Percentiles rank a stretch among this genome's conserved stretches.
Conservation (phyloP, 23 tunicate species). For the Halocynthia aurantium region DNA sequence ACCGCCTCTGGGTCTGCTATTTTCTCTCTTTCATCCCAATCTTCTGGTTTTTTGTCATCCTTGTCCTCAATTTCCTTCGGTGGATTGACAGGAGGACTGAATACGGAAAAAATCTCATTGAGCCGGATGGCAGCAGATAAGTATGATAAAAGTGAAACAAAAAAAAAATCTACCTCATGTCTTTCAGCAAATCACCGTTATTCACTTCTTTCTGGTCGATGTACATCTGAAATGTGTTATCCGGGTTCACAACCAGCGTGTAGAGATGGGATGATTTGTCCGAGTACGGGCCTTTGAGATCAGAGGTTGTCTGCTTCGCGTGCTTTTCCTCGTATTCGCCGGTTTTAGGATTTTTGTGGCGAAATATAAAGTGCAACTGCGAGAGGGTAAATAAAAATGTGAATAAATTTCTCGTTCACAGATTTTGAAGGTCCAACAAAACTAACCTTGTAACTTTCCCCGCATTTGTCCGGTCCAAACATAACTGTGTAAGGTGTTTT, state of each 20-base stretch:
- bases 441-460: slow-evolving; percentile 88
- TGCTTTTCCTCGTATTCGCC: slow-evolving; percentile 88
- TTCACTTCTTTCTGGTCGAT: slow-evolving; percentile 67
- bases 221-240: slow-evolving; percentile 61
- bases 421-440: not conserved
- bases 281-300: slow-evolving; percentile 51
- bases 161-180: slow-evolving; percentile 47
- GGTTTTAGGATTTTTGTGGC: slow-evolving; percentile 88
- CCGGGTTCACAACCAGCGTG: slow-evolving; percentile 68
- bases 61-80: slow-evolving; percentile 91
- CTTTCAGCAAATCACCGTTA: slow-evolving; percentile 71
- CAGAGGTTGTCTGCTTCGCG: slow-evolving; percentile 63
- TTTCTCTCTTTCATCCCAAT: slow-evolving; percentile 92
- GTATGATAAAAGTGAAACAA: not conserved
- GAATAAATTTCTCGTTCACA: not conserved
- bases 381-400: not conserved
- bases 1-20: slow-evolving; percentile 77
- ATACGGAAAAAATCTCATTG: not conserved
- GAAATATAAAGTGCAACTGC: slow-evolving; percentile 93
- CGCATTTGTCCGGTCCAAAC: slow-evolving; percentile 99
- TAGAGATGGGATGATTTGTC: slow-evolving; percentile 88
- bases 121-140: not conserved
- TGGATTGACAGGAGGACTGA: slow-evolving; percentile 84
- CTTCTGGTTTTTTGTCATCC: slow-evolving; percentile 88
- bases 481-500: slow-evolving; percentile 90